Percentiles rank a stretch among this genome's conserved stretches.
phyloP scores from a whole-genome alignment of 2,888 invertebrate species.

The Drosophila putrida region DNA sequence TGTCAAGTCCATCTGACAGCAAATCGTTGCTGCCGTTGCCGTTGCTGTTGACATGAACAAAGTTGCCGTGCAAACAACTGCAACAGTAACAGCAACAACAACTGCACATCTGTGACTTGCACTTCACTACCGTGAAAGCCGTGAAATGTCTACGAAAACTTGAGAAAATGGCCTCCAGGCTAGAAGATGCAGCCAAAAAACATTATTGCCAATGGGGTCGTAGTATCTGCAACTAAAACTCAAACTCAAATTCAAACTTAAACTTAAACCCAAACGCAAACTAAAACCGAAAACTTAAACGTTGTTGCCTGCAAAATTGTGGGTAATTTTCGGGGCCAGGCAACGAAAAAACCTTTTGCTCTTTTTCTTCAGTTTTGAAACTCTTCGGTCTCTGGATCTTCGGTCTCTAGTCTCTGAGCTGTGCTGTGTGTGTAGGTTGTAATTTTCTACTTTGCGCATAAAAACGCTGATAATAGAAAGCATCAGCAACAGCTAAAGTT shows the following conservation, averaged over 20 bases:
- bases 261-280: background rate
- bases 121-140: background rate
- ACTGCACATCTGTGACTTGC: slow-evolving; percentile 26
- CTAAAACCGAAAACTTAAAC: slow-evolving; percentile 40
- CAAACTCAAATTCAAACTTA: no score
- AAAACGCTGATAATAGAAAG: slow-evolving; percentile 51
- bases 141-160: slow-evolving; percentile 26
- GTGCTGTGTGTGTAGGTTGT: slow-evolving; percentile 71
- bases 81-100: slow-evolving; percentile 19
- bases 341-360: slow-evolving; percentile 18
- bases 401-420: slow-evolving; percentile 13
- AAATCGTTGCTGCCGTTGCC: slow-evolving; percentile 22
- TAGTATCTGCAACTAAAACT: slow-evolving; percentile 8
- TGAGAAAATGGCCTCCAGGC: slow-evolving; percentile 67
- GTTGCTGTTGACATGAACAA: slow-evolving; percentile 68
- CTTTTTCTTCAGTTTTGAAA: slow-evolving; percentile 18
- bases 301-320: slow-evolving; percentile 61
- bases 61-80: slow-evolving; percentile 46
- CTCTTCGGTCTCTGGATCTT: background rate
- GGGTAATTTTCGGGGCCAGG: slow-evolving; percentile 64
- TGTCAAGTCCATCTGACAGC: slow-evolving; percentile 67
- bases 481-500: slow-evolving; percentile 20
- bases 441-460: slow-evolving; percentile 81
- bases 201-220: background rate
- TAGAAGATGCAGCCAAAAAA: slow-evolving; percentile 5